Evolutionary conservation across 2,888 invertebrate genomes (phyloP), one percentile per base, ranked within the genome.

Genomic region (Gryllus longicercus): DNA sequence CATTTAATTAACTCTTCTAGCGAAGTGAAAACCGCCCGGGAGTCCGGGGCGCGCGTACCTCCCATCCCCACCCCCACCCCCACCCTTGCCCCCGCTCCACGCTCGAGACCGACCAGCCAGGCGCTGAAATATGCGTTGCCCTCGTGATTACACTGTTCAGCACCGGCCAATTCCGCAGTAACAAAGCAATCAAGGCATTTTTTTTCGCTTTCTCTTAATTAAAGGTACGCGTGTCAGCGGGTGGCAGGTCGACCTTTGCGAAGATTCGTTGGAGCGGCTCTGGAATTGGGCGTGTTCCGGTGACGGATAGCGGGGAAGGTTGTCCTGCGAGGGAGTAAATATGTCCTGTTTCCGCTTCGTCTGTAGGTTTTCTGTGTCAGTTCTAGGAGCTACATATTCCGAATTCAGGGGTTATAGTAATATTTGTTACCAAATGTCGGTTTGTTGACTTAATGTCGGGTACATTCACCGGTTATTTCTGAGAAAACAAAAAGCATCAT

Each of bases 11-110:
- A 63, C 63, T 63, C 63, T 63, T 63, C 63, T 63, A 63, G 16
- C 63, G 63, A 63, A 63, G 63, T 63, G 63, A 63, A 63, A 63
- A 63, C 63, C 63, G 63, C 63, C 63, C 63, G 63, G 63, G 63
- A 63, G 38, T 38, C 38, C 38, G 0, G 38, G 38, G 38, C 38
- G 38, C 38, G 38, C 38, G 38, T 38, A 38, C 5, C 38, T 8
- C 38, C 38, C 5, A 2, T 8, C 38, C 38, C 2, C 25, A 2
- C 25, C 38, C 2, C 4, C 38, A n/a, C 21, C 21, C 21, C 21
- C 21, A 21, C 51, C 51, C 12, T 2, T 51, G 51, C 63, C 63
- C 16, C 11, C 14, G 63, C n/a, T 63, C 63, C 38, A 63, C 14
- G n/a, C 63, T 63, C 63, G 63, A 63, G 63, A 63, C 63, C 63